These are phyloP conservation scores for Sminthurinus signatus DNA, from an alignment of 1,140 invertebrate species.

Conservation along the genomic window DNA sequence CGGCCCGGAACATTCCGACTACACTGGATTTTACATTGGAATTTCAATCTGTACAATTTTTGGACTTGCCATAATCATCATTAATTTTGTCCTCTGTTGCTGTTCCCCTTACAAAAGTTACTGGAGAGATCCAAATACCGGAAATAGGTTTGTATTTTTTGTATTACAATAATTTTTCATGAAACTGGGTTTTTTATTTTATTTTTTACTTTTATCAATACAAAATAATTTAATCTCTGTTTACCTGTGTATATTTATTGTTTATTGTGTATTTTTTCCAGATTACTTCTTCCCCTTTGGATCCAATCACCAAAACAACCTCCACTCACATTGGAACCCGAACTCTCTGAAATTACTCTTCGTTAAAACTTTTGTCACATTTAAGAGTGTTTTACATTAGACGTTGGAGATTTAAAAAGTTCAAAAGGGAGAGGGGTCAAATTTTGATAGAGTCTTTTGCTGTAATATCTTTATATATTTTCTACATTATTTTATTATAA, in stretches of 20 bases:
- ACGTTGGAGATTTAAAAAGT: no score
- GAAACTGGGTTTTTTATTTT: no score
- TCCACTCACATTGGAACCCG: conserved; percentile 55
- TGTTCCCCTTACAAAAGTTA: conserved; percentile 70
- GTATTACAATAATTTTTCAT: no score
- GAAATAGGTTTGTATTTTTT: conserved; percentile 53
- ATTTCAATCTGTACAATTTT: conserved; percentile 68
- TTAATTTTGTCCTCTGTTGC: conserved; percentile 69
- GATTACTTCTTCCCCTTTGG: conserved; percentile 58
- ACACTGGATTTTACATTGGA: conserved; percentile 62
- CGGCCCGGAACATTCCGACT: conserved; percentile 55
- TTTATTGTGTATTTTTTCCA: conserved; percentile 5
- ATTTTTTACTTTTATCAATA: no score
- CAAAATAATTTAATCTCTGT: no score
- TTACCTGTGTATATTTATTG: no score
- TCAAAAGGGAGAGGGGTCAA: no score
- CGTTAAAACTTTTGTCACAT: conserved; percentile 57
- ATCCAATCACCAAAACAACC: conserved; percentile 72
- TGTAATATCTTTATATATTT: no score
- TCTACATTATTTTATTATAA: no score
- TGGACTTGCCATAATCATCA: conserved; percentile 58
- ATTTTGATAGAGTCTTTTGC: conserved; percentile 69
- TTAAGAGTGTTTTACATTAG: no score
- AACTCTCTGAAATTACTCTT: conserved; percentile 40
- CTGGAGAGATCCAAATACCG: conserved; percentile 74